Conservation (phyloP, 2,797 vertebrate species). For the Pipistrellus kuhlii region DNA sequence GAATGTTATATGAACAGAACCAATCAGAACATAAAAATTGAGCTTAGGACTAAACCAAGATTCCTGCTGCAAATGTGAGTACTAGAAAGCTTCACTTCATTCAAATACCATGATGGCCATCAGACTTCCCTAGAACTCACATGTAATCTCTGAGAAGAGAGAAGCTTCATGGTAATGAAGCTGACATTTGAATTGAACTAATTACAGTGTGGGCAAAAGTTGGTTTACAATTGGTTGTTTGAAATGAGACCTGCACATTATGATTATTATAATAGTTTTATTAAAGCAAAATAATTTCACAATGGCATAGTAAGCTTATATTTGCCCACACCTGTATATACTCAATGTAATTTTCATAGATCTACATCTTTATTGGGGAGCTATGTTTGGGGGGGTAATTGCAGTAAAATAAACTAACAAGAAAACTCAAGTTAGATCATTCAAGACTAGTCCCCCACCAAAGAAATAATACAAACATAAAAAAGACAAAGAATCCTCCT, state of each 20-base stretch:
- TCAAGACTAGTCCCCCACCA: not conserved
- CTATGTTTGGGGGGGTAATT: not conserved
- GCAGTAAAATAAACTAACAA: not conserved
- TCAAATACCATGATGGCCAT: not conserved
- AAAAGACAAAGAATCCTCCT: not conserved
- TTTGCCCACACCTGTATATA: not conserved
- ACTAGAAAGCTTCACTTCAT: not conserved
- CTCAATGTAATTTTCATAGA: not conserved
- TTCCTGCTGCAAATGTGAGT: not conserved
- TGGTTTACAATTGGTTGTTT: not conserved
- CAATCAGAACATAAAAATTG: not conserved
- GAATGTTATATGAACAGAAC: not conserved
- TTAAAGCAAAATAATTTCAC: not conserved
- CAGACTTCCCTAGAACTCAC: not conserved
- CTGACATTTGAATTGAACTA: conserved; percentile 26
- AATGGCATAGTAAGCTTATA: not conserved
- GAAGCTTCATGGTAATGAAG: not conserved
- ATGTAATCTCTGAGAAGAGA: not conserved
- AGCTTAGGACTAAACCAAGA: not conserved
- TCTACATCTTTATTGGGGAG: not conserved
- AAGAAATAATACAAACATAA: not conserved
- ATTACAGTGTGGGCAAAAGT: not conserved
- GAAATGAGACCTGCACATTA: not conserved
- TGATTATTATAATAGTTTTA: not conserved
- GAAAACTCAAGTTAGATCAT: not conserved